Percentiles rank a stretch among this genome's conserved stretches.
Evolutionary conservation across 2,888 invertebrate species (phyloP).

Genomic region (Nemoura dubitans): DNA sequence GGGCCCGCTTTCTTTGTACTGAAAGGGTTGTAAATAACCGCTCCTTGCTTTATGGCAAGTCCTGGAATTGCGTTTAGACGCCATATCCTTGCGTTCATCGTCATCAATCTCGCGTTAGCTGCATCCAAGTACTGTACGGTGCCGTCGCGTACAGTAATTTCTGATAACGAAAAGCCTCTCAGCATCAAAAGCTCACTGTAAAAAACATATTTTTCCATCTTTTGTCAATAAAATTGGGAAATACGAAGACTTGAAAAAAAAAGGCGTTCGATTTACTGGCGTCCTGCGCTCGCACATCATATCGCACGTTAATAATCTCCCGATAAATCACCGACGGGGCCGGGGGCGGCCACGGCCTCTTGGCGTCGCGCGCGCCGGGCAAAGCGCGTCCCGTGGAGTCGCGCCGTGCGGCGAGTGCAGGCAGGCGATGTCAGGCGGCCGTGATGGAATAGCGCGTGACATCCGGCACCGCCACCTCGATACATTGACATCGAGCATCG

Average conservation of each 20-base stretch:
- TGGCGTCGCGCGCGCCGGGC: not conserved
- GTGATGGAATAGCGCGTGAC: not conserved
- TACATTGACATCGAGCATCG: not conserved
- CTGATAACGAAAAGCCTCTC: conserved; percentile 3
- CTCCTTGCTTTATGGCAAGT: not conserved
- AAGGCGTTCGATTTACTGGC: not conserved
- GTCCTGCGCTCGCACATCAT: not conserved
- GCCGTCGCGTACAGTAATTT: not conserved
- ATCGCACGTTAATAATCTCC: not conserved
- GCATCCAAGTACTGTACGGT: not conserved
- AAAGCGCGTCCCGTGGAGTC: not conserved
- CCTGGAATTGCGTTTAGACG: not conserved
- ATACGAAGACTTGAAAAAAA: not conserved
- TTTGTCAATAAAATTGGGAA: not conserved
- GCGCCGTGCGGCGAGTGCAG: too few species aligned
- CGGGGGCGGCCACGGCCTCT: not conserved
- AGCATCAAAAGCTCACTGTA: not conserved
- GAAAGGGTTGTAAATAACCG: not conserved
- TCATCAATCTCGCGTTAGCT: not conserved
- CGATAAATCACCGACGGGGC: not conserved
- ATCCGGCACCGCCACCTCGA: not conserved
- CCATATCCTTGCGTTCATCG: not conserved
- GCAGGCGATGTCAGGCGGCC: not conserved
- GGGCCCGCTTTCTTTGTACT: not conserved
- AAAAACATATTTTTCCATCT: conserved; percentile 3